A percentile compares a stretch with the other conserved stretches of the same genome.
These are phyloP conservation scores for Balearica regulorum DNA, from an alignment of 2,797 vertebrate species.

Conservation along the genomic window DNA sequence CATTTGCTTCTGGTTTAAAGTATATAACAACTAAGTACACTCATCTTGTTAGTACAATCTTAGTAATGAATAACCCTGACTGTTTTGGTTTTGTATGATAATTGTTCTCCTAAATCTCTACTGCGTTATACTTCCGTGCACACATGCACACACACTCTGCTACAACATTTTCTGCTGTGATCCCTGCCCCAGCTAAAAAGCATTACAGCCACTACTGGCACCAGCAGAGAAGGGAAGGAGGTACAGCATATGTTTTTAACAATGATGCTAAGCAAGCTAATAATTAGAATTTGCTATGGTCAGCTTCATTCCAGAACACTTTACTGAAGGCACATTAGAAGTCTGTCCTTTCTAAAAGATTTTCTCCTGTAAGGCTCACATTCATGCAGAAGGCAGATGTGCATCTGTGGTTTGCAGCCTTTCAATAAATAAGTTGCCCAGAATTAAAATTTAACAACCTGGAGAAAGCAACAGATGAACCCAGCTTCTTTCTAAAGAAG, in stretches of 20 bases:
- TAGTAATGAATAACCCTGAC: not conserved
- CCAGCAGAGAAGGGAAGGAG: not conserved
- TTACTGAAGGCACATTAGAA: not conserved
- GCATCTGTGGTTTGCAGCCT: not conserved
- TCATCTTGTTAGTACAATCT: not conserved
- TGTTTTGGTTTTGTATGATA: not conserved
- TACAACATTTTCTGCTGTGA: not conserved
- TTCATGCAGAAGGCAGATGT: not conserved
- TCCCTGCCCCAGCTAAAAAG: not conserved
- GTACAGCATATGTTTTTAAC: not conserved
- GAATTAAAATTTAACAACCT: not conserved
- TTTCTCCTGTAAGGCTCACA: not conserved
- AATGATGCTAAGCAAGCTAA: not conserved
- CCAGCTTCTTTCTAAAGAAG: not conserved
- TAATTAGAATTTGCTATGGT: not conserved
- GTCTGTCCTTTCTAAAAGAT: not conserved
- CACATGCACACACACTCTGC: not conserved
- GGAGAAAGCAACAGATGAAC: not conserved
- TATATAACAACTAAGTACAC: not conserved
- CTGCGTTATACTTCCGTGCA: not conserved
- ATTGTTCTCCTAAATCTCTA: not conserved
- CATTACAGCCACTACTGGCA: not conserved
- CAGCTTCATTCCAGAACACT: not conserved
- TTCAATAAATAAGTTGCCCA: not conserved
- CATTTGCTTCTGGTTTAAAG: not conserved